Conservation (phyloP, 2,888 invertebrate genomes). For the Hemaris fuciformis region DNA sequence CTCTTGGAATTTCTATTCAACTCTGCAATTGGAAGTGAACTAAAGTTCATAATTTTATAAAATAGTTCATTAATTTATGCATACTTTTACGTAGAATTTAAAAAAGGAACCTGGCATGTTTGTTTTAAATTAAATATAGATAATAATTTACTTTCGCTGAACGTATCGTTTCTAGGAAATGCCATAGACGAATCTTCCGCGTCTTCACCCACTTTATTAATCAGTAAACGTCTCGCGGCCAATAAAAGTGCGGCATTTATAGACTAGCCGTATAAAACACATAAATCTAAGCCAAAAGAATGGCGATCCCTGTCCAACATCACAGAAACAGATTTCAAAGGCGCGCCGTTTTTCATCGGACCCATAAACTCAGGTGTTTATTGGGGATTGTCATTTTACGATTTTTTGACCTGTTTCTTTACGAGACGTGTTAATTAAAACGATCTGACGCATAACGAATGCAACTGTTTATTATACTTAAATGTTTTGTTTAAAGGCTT, state of each 20-base stretch:
- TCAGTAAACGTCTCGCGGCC: constrained; percentile 75
- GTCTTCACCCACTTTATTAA: constrained; percentile 75
- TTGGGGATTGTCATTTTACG: constrained; percentile 59
- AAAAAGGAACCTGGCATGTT: too few species aligned
- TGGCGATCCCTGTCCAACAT: constrained; percentile 66
- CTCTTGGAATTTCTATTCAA: too few species aligned
- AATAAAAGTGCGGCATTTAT: constrained; percentile 76
- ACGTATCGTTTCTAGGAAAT: constrained; percentile 61
- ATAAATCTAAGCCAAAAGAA: constrained; percentile 73
- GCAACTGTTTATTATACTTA: not conserved
- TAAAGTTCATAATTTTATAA: too few species aligned
- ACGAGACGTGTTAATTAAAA: constrained; percentile 8
- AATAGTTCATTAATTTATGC: too few species aligned
- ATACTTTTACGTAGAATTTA: not conserved
- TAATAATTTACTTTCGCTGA: constrained; percentile 18
- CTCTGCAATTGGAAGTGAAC: too few species aligned
- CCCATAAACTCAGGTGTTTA: constrained; percentile 74
- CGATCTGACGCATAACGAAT: not conserved
- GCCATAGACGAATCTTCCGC: constrained; percentile 66
- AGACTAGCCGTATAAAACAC: constrained; percentile 70
- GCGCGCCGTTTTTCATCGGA: constrained; percentile 67
- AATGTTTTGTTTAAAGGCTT: too few species aligned
- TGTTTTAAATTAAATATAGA: not conserved
- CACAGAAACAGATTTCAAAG: constrained; percentile 75
- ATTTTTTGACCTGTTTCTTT: constrained; percentile 36